Conservation (phyloP, 2,797 vertebrate genomes). For the Sus cebifrons region DNA sequence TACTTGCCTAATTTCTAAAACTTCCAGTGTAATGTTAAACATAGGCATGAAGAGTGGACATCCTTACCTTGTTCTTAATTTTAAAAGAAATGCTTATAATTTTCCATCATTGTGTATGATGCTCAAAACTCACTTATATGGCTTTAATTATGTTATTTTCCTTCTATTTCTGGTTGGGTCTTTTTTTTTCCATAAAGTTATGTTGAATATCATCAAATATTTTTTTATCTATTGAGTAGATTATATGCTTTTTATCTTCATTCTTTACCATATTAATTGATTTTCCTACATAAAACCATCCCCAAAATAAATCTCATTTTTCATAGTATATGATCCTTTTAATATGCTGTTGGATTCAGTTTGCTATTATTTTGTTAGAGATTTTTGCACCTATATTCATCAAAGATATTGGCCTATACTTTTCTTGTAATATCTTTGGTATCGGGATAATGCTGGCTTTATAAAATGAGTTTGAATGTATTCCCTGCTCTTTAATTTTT, state of each 20-base stretch:
- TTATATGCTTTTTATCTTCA: not conserved
- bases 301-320: not conserved
- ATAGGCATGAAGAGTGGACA: not conserved
- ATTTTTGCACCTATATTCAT: not conserved
- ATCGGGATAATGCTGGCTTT: not conserved
- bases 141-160: not conserved
- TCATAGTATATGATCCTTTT: not conserved
- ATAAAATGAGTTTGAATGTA: not conserved
- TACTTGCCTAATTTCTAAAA: not conserved
- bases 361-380: not conserved
- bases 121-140: not conserved
- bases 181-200: not conserved
- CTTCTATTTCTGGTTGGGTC: not conserved
- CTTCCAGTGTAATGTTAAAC: not conserved
- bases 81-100: not conserved
- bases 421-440: not conserved
- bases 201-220: not conserved
- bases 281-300: not conserved
- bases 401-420: not conserved
- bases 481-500: not conserved
- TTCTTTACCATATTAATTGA: not conserved
- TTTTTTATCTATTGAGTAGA: not conserved
- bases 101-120: not conserved
- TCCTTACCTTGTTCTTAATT: not conserved
- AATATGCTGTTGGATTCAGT: not conserved